These are phyloP conservation scores for Clangula hyemalis DNA, from an alignment of 2,797 vertebrate genomes.

Conservation along the genomic window DNA sequence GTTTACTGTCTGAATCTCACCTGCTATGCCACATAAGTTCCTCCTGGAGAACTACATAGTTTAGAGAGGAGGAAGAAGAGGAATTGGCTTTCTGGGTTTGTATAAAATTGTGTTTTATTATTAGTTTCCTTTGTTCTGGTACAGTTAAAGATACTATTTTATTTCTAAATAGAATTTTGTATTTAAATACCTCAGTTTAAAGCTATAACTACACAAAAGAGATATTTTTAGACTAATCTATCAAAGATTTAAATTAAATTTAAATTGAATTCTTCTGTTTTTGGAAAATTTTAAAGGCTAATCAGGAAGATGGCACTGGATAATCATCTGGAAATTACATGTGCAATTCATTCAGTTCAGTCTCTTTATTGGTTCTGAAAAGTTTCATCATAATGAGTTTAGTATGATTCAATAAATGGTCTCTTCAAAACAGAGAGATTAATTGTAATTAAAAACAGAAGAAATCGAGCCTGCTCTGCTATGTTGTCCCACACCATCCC, in stretches of 20 bases:
- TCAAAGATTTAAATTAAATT: background rate
- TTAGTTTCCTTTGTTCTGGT: background rate
- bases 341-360: background rate
- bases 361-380: background rate
- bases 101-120: background rate
- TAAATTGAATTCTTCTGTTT: background rate
- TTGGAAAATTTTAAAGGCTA: background rate
- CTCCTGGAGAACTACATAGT: background rate
- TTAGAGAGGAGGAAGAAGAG: background rate
- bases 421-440: background rate
- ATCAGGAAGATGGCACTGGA: background rate
- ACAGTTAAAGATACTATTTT: background rate
- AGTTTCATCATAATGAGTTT: background rate
- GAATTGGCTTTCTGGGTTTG: background rate
- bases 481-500: background rate
- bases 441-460: background rate
- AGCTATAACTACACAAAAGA: background rate
- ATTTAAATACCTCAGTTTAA: background rate
- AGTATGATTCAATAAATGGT: background rate
- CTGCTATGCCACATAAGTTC: background rate
- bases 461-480: background rate
- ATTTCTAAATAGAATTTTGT: background rate
- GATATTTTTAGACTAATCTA: background rate
- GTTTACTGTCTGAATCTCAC: background rate
- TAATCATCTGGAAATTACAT: background rate